Evolutionary conservation across 2,797 vertebrate genomes (phyloP).

Genomic region (Halcyon leucocephala): DNA sequence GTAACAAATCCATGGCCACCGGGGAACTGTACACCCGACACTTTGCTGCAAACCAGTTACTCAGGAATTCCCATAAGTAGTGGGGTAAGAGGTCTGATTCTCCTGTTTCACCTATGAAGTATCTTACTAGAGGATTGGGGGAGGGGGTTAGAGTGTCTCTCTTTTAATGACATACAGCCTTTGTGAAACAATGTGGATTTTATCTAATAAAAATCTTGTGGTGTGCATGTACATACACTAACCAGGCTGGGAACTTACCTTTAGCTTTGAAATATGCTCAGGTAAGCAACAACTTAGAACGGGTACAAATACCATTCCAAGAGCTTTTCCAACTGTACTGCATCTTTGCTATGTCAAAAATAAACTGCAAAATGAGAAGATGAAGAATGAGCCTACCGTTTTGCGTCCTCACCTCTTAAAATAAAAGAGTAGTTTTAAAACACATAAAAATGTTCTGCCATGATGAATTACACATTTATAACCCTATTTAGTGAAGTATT

Average conservation of each 20-base stretch:
- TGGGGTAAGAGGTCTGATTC: background rate
- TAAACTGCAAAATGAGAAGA: slow-evolving; percentile 49
- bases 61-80: background rate
- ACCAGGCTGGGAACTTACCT: background rate
- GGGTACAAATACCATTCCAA: slow-evolving; percentile 46
- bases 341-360: slow-evolving; percentile 42
- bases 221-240: background rate
- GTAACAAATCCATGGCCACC: slow-evolving; percentile 5
- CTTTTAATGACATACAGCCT: background rate
- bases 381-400: slow-evolving; percentile 68
- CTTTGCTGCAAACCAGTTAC: background rate
- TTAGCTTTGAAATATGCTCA: background rate
- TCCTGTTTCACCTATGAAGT: background rate
- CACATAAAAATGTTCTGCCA: slow-evolving; percentile 70
- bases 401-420: slow-evolving; percentile 69
- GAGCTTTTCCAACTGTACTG: slow-evolving; percentile 30
- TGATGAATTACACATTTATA: slow-evolving; percentile 82
- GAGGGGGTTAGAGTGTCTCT: background rate
- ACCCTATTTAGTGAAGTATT: slow-evolving; percentile 79
- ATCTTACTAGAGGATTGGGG: background rate
- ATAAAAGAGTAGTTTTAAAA: slow-evolving; percentile 79
- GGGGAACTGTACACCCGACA: background rate
- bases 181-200: background rate
- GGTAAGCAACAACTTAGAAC: background rate
- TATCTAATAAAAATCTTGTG: background rate